A percentile compares a stretch with the other conserved stretches of the same genome.
phyloP scores from a whole-genome alignment of 2,113 vertebrate species.

The Monarcha castaneiventris region DNA sequence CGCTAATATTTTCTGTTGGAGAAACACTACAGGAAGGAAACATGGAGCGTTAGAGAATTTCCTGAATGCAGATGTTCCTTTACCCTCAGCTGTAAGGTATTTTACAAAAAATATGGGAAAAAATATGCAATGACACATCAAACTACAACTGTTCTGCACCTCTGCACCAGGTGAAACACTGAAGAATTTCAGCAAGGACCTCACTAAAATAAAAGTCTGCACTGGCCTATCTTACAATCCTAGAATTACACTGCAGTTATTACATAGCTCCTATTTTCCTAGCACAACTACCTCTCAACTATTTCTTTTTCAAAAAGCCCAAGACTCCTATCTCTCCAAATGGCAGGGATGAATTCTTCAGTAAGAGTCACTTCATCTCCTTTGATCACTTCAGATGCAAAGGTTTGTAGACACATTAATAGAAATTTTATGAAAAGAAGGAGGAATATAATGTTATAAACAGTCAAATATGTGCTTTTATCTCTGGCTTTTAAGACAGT shows the following conservation, averaged over 20 bases:
- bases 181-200: no score
- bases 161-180: no score
- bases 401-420: neutral
- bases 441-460: neutral
- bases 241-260: neutral
- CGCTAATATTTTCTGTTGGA: no score
- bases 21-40: no score
- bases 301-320: neutral
- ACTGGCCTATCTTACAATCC: no score
- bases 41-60: no score
- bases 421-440: neutral
- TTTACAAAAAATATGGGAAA: no score
- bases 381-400: neutral
- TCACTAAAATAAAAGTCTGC: no score
- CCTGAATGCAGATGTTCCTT: no score
- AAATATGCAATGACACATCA: no score
- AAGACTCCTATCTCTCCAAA: neutral
- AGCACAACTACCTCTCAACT: neutral
- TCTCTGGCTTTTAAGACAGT: neutral
- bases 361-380: neutral
- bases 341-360: neutral
- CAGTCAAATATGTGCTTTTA: neutral
- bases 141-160: no score
- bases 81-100: no score
- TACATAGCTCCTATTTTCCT: neutral